Conservation (phyloP, 2,888 invertebrate genomes). For the Pachymerium ferrugineum region DNA sequence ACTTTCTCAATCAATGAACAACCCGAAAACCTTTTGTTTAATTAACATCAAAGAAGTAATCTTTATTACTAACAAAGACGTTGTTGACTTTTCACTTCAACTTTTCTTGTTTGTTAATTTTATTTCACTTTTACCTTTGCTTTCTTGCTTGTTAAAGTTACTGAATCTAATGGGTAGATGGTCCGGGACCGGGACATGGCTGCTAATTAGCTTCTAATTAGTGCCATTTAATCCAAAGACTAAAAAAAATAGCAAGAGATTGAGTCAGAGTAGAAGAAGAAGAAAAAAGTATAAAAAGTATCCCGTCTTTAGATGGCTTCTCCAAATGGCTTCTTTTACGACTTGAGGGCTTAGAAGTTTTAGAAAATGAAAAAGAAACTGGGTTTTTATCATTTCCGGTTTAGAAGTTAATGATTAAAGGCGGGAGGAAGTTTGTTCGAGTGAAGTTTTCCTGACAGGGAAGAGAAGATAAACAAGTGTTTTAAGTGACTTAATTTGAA, state of each 20-base stretch:
- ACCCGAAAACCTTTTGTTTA: too few species aligned
- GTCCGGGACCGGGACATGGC: neutral
- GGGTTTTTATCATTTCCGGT: neutral
- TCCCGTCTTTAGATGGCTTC: neutral
- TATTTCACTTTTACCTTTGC: neutral
- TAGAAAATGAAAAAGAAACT: conserved; percentile 5
- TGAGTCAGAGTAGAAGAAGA: neutral
- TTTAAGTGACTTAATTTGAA: neutral
- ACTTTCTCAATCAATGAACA: too few species aligned
- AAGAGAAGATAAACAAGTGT: neutral
- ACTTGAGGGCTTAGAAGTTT: conserved; percentile 7
- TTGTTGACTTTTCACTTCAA: too few species aligned
- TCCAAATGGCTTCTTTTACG: conserved; percentile 3
- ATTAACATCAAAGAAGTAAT: too few species aligned
- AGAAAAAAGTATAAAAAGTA: conserved; percentile 1
- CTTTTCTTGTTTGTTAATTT: too few species aligned
- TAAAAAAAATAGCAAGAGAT: neutral
- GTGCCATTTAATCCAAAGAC: neutral
- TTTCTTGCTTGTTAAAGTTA: neutral
- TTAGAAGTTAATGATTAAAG: neutral
- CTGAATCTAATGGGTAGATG: neutral
- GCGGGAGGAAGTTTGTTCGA: neutral
- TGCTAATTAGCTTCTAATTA: conserved; percentile 19
- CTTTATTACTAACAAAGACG: too few species aligned
- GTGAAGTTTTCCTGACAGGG: neutral